Evolutionary conservation across 2,888 invertebrate genomes (phyloP), one percentile per base, ranked within the genome.

Genomic region (Erpobdella octoculata): DNA sequence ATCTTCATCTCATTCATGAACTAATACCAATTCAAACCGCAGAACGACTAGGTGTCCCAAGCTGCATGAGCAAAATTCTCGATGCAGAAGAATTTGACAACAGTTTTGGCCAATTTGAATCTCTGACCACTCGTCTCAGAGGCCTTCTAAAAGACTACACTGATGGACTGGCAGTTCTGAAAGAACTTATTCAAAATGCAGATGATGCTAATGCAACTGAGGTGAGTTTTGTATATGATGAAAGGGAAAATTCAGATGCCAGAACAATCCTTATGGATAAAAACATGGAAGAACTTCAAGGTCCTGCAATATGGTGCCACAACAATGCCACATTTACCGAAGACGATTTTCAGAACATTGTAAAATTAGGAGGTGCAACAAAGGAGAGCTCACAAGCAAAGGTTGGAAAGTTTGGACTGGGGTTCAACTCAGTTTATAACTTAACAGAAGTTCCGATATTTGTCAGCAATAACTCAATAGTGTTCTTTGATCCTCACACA

Each of bases 361-460:
- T 73, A 6, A 78, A 76, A 70, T 74, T 80, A 4, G 76, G 78
- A 31, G 79, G 78, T 18, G 79, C 78, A 64, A 80, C 80, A 3
- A 80, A 80, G 73, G 75, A 77, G 70, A 72, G 70, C 4, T 73
- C 76, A 15, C 67, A 64, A 33, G 76, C 77, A 8, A 80, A 80
- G 71, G 77, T 80, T 64, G 80, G 80, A 73, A 76, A 73, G 53
- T 80, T 80, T 77, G 80, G 80, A 8, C 75, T 80, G 2, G 81
- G 81, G 1, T 81, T 81, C 75, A 80, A 80, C 72, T 76, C 80
- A 5, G 80, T 81, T 8, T 81, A 81, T 72, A 81, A 81, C 71
- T 53, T 81, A 12, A 81, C 80, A 15, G 81, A 81, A 75, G 79
- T 80, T 3, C 81, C 81, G 9, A 78, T 79, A 64, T 79, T 80